These are phyloP conservation scores for Apostichopus parvimensis DNA, from an alignment of 35 echinoderm and acorn worm species.

Conservation along the genomic window DNA sequence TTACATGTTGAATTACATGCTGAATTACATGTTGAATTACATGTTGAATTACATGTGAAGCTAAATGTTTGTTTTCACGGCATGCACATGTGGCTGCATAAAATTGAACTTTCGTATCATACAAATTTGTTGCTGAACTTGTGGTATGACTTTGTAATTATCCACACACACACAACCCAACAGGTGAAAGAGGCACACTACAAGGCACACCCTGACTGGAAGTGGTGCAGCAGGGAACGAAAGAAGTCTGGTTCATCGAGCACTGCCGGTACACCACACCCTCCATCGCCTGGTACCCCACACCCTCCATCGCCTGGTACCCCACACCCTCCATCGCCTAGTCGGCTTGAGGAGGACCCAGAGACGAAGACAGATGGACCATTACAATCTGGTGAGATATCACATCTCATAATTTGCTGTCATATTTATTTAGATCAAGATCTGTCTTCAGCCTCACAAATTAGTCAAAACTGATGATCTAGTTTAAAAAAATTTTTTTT, in stretches of 20 bases:
- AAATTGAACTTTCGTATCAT: not conserved
- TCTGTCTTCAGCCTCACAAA: too few species aligned
- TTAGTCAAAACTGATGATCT: too few species aligned
- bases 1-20: too few species aligned
- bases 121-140: not conserved
- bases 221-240: slow-evolving; percentile 95
- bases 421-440: not conserved
- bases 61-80: not conserved
- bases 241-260: slow-evolving; percentile 89
- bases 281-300: slow-evolving; percentile 9
- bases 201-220: slow-evolving; percentile 98
- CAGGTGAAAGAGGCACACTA: slow-evolving; percentile 99
- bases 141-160: too few species aligned
- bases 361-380: not conserved
- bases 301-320: slow-evolving; percentile 21
- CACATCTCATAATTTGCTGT: not conserved
- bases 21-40: too few species aligned
- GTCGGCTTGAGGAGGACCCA: not conserved
- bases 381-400: not conserved
- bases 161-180: not conserved
- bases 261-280: not conserved
- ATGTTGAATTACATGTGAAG: too few species aligned
- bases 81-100: not conserved
- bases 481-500: too few species aligned
- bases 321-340: slow-evolving; percentile 20